Base-by-base conservation (phyloP, 2,888 invertebrate species). In the Melieria crassipennis region DNA sequence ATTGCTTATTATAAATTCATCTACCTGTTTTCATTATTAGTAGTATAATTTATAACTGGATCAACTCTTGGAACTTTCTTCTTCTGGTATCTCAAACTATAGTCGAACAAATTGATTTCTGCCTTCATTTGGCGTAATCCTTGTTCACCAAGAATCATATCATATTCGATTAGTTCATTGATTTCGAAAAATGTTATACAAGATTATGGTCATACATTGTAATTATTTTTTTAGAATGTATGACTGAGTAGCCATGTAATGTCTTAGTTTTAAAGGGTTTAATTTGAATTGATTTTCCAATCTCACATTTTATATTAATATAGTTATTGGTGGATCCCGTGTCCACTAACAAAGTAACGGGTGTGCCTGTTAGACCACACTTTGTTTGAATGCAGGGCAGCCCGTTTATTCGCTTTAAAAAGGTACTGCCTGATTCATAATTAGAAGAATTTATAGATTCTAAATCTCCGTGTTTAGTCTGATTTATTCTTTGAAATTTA, bases 351-450 rank as follows among this genome's bases (percentile, higher is more conserved):
- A 63, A 5, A 16, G 48, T 63, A 13, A 63, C 63, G 48, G 63
- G 16, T 6, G 48, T 63, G 7, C 48, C 30, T 13, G 30, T 63
- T 13, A 63, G 48, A 30, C 13, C 9, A 16, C 63, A 63, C 48
- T 48, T 47, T 48, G 48, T 63, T 48, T 48, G 50, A 13, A 63
- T 63, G 48, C 63, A 48, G 13, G 63, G 63, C 16, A 63, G 48
- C 63, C 16, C 48, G 50, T 63, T 63, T 16, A 13, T 30, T 16
- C 63, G 48, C 63, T 50, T 48, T 48, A 63, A 63, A 63, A 63
- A 13, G 30, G 30, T 30, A 30, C 30, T 30, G 30, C 30, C 30
- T 30, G 30, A 30, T 30, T 30, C 30, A 30, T 30, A 30, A 2
- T 30, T 30, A 30, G 30, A 30, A 30, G 30, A 30, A 2, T 30